Evolutionary conservation across 2,888 invertebrate genomes (phyloP).

Genomic region (Erebia palarica): DNA sequence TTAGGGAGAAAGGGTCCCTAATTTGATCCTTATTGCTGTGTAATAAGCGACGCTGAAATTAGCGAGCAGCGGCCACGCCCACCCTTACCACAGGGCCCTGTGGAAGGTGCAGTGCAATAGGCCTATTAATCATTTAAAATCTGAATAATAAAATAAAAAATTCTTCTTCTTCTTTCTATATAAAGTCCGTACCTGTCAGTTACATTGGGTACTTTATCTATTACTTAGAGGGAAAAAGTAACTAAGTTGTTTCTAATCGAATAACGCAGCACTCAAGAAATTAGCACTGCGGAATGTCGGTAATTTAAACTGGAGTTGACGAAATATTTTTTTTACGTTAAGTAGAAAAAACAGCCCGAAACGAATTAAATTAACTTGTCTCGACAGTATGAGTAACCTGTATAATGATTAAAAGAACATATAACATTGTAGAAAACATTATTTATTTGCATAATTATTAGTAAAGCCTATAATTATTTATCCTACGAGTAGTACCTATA

Average conservation of each 20-base stretch:
- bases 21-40: too few species aligned
- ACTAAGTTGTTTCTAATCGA: constrained; percentile 1
- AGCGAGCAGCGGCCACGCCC: too few species aligned
- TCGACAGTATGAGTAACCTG: neutral
- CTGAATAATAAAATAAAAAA: too few species aligned
- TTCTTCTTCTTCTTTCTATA: too few species aligned
- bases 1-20: too few species aligned
- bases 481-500: too few species aligned
- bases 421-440: too few species aligned
- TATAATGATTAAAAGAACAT: neutral
- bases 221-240: constrained; percentile 2
- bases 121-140: neutral
- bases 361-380: neutral
- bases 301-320: neutral
- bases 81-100: too few species aligned
- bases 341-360: neutral
- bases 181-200: neutral
- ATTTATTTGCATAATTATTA: too few species aligned
- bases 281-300: constrained; percentile 6
- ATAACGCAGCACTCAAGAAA: constrained; percentile 8
- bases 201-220: neutral
- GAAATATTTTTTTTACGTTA: neutral
- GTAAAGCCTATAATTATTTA: too few species aligned
- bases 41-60: too few species aligned
- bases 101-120: too few species aligned